Evolutionary conservation across 1,140 invertebrate species (phyloP), one percentile per base, ranked within the genome.

Genomic region (Apis dorsata): DNA sequence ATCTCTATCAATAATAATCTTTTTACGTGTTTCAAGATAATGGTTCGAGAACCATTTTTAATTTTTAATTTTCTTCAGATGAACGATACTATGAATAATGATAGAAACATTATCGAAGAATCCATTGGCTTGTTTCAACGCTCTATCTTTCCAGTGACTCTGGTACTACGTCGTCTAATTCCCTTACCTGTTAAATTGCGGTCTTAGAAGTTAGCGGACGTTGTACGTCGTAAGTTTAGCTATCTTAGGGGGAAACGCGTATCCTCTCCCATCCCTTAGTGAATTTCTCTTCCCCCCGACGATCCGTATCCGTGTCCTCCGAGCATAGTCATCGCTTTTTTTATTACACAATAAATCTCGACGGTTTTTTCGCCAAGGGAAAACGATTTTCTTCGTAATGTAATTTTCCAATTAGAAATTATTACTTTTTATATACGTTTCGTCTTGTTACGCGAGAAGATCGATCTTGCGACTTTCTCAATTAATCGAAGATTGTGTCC

Each of bases 331-430:
- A 55, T 84, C 74, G 73, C 59, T 74, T 66, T 21, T 86, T 86
- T 84, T 86, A 86, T 87, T 80, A 76, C 51, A 24, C 77, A 34
- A 87, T 87, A 87, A 87, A 87, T 87, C 86, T 76, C 24, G 13
- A 24, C 53, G 68, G 79, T 74, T 80, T 77, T 13, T 80, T 73
- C 81, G 49, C 62, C 15, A 12, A 63, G 60, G 65, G 51, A 57
- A 44, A 80, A 69, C 44, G 55, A 51, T 65, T 63, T 59, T 24
- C 62, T 49, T 19, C n/a, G 51, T 51, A 80, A 87, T 76, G 83
- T 72, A 75, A 76, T 77, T 65, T 80, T 62, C 63, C 68, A 34
- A 59, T 72, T 81, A 81, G 8, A 21, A 66, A 7, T 44, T 44
- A 7, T 44, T 12, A 65, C 21, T 11, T 5, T 19, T 51, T 21